phyloP scores from a whole-genome alignment of 2,888 invertebrate species.

The Synergus japonicus region DNA sequence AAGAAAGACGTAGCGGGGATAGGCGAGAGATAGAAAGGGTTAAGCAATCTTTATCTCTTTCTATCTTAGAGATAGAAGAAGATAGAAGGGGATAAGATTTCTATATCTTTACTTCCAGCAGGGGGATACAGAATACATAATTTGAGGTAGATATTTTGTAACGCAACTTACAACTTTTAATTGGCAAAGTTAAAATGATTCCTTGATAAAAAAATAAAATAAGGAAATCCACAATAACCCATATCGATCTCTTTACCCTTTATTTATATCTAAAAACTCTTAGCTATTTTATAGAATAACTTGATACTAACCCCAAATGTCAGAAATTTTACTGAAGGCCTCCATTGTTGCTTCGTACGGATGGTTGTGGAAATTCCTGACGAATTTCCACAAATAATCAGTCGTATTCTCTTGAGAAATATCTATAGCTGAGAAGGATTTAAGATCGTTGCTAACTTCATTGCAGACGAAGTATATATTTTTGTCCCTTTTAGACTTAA shows the following conservation, averaged over 20 bases:
- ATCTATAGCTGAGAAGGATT: slow-evolving; percentile 92
- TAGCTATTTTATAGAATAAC: slow-evolving; percentile 33
- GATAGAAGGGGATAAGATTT: too few species aligned
- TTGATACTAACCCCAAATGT: slow-evolving; percentile 82
- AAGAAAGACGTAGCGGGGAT: too few species aligned
- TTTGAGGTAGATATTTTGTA: neutral
- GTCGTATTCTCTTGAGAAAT: slow-evolving; percentile 86
- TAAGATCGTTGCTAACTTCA: slow-evolving; percentile 81
- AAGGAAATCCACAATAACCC: too few species aligned
- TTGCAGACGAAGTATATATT: slow-evolving; percentile 86
- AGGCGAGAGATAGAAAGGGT: too few species aligned
- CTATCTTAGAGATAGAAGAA: too few species aligned
- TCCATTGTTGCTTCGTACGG: slow-evolving; percentile 92
- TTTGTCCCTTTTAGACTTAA: slow-evolving; percentile 85
- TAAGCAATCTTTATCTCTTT: too few species aligned
- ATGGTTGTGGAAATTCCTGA: slow-evolving; percentile 81
- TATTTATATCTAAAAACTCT: slow-evolving; percentile 12
- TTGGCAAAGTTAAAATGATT: neutral
- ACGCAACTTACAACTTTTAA: neutral
- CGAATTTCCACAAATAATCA: slow-evolving; percentile 83
- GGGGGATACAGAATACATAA: neutral
- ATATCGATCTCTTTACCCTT: neutral
- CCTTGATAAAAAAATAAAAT: neutral
- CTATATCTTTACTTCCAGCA: too few species aligned
- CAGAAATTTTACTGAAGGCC: slow-evolving; percentile 91